These are phyloP conservation scores for Phthorimaea operculella DNA, from an alignment of 1,140 invertebrate species.

Conservation along the genomic window DNA sequence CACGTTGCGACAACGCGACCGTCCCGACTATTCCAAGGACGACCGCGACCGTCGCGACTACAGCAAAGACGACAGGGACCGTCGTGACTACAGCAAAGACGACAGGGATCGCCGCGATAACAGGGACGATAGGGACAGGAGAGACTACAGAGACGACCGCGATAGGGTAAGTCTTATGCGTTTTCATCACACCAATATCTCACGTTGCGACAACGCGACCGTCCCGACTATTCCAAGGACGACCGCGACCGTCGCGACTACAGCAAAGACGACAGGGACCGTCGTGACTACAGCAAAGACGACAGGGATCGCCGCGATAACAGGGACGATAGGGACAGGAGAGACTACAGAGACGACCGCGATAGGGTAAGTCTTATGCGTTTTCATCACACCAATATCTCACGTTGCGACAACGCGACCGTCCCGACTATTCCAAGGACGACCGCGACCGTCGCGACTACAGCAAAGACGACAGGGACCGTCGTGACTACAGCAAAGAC, in stretches of 20 bases:
- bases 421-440: conserved; percentile 25
- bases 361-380: too few species aligned
- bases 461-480: conserved; percentile 30
- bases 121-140: conserved; percentile 11
- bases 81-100: conserved; percentile 22
- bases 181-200: conserved; percentile 5
- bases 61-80: conserved; percentile 25
- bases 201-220: conserved; percentile 31
- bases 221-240: conserved; percentile 25
- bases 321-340: conserved; percentile 12
- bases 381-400: conserved; percentile 5
- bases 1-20: conserved; percentile 35
- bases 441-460: conserved; percentile 20
- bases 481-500: conserved; percentile 21
- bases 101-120: conserved; percentile 14
- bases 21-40: conserved; percentile 36
- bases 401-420: conserved; percentile 31
- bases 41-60: conserved; percentile 45
- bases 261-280: conserved; percentile 30
- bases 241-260: conserved; percentile 20
- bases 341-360: conserved; percentile 9
- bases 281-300: conserved; percentile 21
- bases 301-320: conserved; percentile 15
- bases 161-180: too few species aligned
- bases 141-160: conserved; percentile 9